Evolutionary conservation across 2,888 invertebrate genomes (phyloP), one percentile per base, ranked within the genome.

Genomic region (Lithophane semibrunnea): DNA sequence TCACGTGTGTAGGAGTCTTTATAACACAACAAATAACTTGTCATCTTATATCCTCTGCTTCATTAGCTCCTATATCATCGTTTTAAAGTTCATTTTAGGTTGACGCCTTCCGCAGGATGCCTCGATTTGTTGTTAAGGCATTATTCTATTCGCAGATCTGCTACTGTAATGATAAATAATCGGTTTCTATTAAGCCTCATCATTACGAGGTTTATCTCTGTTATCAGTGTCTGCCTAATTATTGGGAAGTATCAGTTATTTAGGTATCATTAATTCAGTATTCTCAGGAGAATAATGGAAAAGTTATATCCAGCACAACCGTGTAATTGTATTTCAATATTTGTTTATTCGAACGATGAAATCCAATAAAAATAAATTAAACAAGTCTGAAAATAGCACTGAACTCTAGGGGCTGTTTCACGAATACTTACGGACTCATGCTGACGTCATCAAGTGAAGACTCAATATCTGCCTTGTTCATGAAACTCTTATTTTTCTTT

Each of bases 1-100:
- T 93, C 90, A 91, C 91, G 92, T 92, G 93, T 92, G 94, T 94
- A 93, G 93, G 93, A 91, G 94, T 93, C 88, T 84, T 88, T 88
- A 87, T 83, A 88, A 82, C 69, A 83, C 85, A 84, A 86, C 81
- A 89, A 88, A 88, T 90, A 89, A 83, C 83, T 82, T 86, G 84
- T 88, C 84, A 86, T 85, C 73, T 79, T 84, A 85, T 84, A 86
- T 88, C 86, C 81, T 75, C 56, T 70, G 29, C 29, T 68, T 75
- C 64, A 75, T 67, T 83, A 75, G 73, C 74, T 84, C 81, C 78
- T 84, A 76, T 72, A 73, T 76, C 88, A 78, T 76, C 47, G 79
- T 67, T 61, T 72, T 88, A 90, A 73, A 78, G 89, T 79, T 73
- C 63, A 87, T 75, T 88, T 89, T 87, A 42, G 77, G 58, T 58